These are phyloP conservation scores for Epiblema foenella DNA, from an alignment of 2,888 invertebrate species.

Conservation along the genomic window DNA sequence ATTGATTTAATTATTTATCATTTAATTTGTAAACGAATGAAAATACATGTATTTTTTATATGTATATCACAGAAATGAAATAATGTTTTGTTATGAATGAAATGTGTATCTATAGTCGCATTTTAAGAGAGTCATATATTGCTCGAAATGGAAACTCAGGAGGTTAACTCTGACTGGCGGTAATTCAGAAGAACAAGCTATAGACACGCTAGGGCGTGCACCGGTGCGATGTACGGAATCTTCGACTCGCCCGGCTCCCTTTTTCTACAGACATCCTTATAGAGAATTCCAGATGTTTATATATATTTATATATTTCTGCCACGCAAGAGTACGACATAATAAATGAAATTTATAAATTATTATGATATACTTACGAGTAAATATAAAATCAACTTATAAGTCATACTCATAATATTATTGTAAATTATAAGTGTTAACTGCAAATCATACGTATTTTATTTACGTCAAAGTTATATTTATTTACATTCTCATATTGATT, in stretches of 20 bases:
- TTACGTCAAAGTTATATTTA: constrained; percentile 35
- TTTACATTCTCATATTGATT: constrained; percentile 26
- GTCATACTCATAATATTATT: constrained; percentile 39
- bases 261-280: constrained; percentile 11
- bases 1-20: constrained; percentile 10
- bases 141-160: constrained; percentile 2
- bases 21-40: constrained; percentile 10
- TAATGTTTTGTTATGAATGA: constrained; percentile 4
- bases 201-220: background rate
- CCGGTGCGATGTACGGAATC: background rate
- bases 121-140: background rate
- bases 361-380: constrained; percentile 18
- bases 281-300: constrained; percentile 28
- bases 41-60: constrained; percentile 30
- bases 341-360: constrained; percentile 16
- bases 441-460: constrained; percentile 14
- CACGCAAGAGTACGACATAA: constrained; percentile 33
- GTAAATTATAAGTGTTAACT: constrained; percentile 30
- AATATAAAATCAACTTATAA: constrained; percentile 29
- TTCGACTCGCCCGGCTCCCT: background rate
- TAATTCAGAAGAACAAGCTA: constrained; percentile 1
- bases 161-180: constrained; percentile 21
- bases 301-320: constrained; percentile 33
- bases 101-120: constrained; percentile 1
- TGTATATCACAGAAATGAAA: constrained; percentile 15